Evolutionary conservation across 2,797 vertebrate species (phyloP).

Genomic region (Mionectes olivaceus): DNA sequence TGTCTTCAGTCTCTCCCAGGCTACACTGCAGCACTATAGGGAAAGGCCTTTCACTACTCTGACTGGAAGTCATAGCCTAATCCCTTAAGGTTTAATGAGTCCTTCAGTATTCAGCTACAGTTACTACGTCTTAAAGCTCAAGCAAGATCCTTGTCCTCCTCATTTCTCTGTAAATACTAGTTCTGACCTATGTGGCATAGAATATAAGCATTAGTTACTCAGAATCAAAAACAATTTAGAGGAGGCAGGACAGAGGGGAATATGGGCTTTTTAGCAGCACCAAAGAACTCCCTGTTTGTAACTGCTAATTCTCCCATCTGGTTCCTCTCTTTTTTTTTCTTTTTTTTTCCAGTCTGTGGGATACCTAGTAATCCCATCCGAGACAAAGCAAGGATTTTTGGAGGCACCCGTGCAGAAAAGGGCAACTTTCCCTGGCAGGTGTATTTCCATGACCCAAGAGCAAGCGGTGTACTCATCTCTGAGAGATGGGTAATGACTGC

Average conservation of each 20-base stretch:
- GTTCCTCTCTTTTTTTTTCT: not conserved
- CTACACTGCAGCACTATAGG: not conserved
- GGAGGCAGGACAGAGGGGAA: not conserved
- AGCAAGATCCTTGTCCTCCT: not conserved
- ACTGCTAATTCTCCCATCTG: not conserved
- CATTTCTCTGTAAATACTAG: not conserved
- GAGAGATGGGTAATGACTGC: conserved; percentile 93
- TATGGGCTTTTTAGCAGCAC: not conserved
- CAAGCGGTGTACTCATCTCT: conserved; percentile 86
- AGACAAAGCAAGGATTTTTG: conserved; percentile 80
- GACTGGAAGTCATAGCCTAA: not conserved
- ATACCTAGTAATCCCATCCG: conserved; percentile 17
- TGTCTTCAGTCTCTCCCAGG: not conserved
- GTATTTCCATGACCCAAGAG: conserved; percentile 55
- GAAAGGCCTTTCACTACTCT: not conserved
- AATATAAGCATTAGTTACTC: not conserved
- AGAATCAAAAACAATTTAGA: not conserved
- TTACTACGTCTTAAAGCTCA: not conserved
- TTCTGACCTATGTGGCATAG: not conserved
- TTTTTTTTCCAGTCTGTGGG: conserved; percentile 85
- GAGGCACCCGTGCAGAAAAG: conserved; percentile 71
- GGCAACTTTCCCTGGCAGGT: conserved; percentile 91
- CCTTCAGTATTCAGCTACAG: not conserved
- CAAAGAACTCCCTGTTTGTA: not conserved
- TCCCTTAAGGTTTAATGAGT: not conserved